These are phyloP conservation scores for Ctenochaetus hawaiiensis DNA, from an alignment of 2,797 vertebrate genomes.

Conservation along the genomic window DNA sequence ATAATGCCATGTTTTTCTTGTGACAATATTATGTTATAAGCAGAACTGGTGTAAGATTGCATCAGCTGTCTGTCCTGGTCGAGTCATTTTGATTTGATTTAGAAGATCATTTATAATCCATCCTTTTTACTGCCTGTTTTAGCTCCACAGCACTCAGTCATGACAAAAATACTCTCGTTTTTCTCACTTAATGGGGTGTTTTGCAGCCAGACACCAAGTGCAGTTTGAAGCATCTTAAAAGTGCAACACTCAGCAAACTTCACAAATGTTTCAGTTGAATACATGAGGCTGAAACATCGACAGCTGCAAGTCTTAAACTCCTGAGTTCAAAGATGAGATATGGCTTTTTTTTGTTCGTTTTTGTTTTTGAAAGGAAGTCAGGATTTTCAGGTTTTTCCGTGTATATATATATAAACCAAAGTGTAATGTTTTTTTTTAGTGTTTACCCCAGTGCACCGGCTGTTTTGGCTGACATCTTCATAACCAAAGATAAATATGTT, in stretches of 20 bases:
- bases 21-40: background rate
- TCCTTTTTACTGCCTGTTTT: constrained; percentile 8
- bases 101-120: background rate
- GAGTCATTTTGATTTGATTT: background rate
- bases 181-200: constrained; percentile 1
- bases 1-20: constrained; percentile 4
- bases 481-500: constrained; percentile 53
- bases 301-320: background rate
- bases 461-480: constrained; percentile 42
- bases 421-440: constrained; percentile 33
- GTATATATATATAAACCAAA: constrained; percentile 64
- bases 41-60: background rate
- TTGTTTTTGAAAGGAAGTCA: constrained; percentile 10
- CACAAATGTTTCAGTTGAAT: constrained; percentile 11
- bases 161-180: background rate
- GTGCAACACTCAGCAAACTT: constrained; percentile 2
- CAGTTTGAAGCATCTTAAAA: background rate
- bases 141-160: background rate
- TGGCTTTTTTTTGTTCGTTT: background rate
- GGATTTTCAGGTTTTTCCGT: constrained; percentile 42
- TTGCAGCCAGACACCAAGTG: background rate
- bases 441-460: constrained; percentile 40
- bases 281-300: background rate
- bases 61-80: background rate
- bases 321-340: background rate